phyloP scores from a whole-genome alignment of 2,797 vertebrate genomes.

The Melopsittacus undulatus region DNA sequence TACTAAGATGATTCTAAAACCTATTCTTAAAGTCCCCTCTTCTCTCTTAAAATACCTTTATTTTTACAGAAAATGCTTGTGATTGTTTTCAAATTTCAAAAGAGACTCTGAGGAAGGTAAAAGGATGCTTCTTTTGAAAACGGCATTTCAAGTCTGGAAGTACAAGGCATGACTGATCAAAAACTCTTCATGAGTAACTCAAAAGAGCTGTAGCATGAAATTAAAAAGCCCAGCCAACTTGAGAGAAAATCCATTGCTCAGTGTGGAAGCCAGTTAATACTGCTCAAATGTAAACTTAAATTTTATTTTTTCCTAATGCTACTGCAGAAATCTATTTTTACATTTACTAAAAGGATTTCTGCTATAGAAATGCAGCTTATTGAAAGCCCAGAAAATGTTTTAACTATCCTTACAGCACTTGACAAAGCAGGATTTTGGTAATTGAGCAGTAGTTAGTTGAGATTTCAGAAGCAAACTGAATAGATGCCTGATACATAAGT shows the following conservation, averaged over 20 bases:
- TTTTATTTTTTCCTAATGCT: background rate
- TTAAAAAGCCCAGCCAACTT: background rate
- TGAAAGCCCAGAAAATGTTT: background rate
- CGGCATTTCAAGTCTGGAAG: background rate
- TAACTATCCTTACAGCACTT: background rate
- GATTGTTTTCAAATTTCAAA: background rate
- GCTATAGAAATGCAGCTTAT: background rate
- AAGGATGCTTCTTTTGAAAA: background rate
- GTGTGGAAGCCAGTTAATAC: background rate
- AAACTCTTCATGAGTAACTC: background rate
- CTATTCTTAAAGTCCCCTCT: background rate
- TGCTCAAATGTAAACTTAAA: background rate
- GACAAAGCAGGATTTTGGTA: background rate
- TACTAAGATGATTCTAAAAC: background rate
- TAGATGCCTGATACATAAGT: accelerated
- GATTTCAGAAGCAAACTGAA: background rate
- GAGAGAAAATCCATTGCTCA: background rate
- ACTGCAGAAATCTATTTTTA: background rate
- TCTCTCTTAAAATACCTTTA: background rate
- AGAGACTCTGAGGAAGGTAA: background rate
- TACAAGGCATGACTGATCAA: background rate
- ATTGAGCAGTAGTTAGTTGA: background rate
- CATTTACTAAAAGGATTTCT: background rate
- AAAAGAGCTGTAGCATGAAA: background rate
- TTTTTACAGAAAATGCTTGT: background rate